phyloP scores from a whole-genome alignment of 1,140 invertebrate species.

The Cyclina sinensis region DNA sequence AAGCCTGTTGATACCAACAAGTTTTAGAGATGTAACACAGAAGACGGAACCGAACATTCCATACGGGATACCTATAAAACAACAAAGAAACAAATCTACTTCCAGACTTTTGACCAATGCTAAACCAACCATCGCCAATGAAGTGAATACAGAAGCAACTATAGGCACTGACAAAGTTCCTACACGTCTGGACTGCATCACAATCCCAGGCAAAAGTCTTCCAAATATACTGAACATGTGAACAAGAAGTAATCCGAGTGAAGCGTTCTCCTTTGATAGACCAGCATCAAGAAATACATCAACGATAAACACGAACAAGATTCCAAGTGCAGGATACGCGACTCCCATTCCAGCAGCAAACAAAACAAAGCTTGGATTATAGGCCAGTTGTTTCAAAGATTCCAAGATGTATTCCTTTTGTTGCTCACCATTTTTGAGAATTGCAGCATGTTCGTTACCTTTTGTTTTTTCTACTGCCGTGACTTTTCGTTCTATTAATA shows the following conservation, averaged over 20 bases:
- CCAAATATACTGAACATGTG: constrained; percentile 36
- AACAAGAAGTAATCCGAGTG: background rate
- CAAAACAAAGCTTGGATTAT: constrained; percentile 9
- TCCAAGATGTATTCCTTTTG: background rate
- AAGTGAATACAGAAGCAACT: background rate
- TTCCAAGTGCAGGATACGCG: background rate
- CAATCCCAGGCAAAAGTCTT: background rate
- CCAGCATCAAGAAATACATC: constrained; percentile 38
- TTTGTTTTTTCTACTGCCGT: background rate
- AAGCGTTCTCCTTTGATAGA: background rate
- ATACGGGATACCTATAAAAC: background rate
- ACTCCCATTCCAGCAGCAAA: constrained; percentile 29
- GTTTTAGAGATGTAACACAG: background rate
- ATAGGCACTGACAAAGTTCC: background rate
- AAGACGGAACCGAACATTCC: constrained; percentile 3
- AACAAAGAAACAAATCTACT: background rate
- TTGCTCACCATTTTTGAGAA: too few species aligned
- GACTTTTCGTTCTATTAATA: background rate
- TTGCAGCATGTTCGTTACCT: too few species aligned
- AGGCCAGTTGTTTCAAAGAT: constrained; percentile 21
- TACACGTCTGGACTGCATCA: background rate
- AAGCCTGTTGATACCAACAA: background rate
- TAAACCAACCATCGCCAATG: constrained; percentile 13
- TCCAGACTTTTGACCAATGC: background rate
- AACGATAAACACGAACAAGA: constrained; percentile 17